phyloP scores from a whole-genome alignment of 2,797 vertebrate genomes.

The Prionace glauca region DNA sequence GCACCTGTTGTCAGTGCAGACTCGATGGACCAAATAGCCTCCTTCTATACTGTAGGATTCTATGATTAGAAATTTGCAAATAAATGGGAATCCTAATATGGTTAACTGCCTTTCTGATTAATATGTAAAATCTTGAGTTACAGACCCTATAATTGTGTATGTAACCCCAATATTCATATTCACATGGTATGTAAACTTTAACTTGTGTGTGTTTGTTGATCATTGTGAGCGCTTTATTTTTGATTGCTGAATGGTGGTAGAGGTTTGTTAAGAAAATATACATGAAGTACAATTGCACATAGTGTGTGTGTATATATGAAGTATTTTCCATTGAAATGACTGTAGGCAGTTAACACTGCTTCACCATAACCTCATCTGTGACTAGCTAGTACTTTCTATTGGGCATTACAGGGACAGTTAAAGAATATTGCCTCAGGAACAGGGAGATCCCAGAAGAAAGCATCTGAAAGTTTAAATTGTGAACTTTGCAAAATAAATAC shows the following conservation, averaged over 20 bases:
- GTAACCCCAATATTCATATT: background rate
- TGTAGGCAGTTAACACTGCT: background rate
- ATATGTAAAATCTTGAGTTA: background rate
- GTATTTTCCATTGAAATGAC: background rate
- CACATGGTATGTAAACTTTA: background rate
- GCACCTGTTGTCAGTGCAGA: too few species aligned
- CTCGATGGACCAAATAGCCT: too few species aligned
- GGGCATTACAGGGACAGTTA: background rate
- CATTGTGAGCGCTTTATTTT: background rate
- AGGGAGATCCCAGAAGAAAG: background rate
- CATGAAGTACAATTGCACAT: background rate
- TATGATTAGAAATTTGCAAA: background rate
- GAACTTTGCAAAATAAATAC: background rate
- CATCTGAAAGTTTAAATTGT: background rate
- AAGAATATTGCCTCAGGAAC: background rate
- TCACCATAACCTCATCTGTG: background rate
- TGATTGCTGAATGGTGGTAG: background rate
- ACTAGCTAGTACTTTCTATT: background rate
- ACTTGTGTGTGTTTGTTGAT: background rate
- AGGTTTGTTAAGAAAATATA: background rate
- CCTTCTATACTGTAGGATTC: too few species aligned
- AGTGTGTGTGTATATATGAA: background rate
- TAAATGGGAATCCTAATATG: background rate
- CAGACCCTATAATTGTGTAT: background rate
- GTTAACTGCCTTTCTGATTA: background rate